phyloP scores from a whole-genome alignment of 2,797 vertebrate genomes.

The Amblyraja radiata region DNA sequence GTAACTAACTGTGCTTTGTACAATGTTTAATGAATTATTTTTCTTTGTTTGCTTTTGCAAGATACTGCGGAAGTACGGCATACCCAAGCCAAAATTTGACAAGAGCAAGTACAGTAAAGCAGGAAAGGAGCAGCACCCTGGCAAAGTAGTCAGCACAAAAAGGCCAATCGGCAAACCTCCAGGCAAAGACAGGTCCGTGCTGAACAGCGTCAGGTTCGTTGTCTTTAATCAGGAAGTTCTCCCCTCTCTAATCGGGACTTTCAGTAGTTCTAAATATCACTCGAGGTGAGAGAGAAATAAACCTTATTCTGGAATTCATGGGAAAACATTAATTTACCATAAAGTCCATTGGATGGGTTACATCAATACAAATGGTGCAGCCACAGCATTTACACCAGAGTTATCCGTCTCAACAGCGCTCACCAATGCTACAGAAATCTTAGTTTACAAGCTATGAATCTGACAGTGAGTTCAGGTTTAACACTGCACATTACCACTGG shows the following conservation, averaged over 20 bases:
- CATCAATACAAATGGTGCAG: neutral
- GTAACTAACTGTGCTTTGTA: neutral
- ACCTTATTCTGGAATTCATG: neutral
- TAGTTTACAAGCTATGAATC: neutral
- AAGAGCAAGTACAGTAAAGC: slow-evolving; percentile 93
- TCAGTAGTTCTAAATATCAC: neutral
- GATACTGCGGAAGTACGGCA: slow-evolving; percentile 92
- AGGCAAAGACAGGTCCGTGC: slow-evolving; percentile 84
- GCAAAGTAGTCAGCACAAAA: slow-evolving; percentile 95
- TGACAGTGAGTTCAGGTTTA: neutral
- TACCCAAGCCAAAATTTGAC: slow-evolving; percentile 78
- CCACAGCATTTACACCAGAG: neutral
- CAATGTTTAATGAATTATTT: neutral
- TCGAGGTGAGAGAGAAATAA: neutral
- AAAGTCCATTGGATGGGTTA: neutral
- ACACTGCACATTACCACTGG: no score
- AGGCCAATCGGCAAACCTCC: slow-evolving; percentile 84
- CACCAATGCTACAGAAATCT: neutral
- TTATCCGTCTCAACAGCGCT: neutral
- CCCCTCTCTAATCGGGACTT: neutral
- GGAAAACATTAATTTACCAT: neutral
- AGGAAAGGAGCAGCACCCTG: slow-evolving; percentile 90
- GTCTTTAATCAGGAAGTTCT: neutral
- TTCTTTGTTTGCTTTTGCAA: slow-evolving; percentile 45
- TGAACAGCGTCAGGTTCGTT: slow-evolving; percentile 84